phyloP scores from a whole-genome alignment of 2,797 vertebrate species.

The Streptopelia turtur region DNA sequence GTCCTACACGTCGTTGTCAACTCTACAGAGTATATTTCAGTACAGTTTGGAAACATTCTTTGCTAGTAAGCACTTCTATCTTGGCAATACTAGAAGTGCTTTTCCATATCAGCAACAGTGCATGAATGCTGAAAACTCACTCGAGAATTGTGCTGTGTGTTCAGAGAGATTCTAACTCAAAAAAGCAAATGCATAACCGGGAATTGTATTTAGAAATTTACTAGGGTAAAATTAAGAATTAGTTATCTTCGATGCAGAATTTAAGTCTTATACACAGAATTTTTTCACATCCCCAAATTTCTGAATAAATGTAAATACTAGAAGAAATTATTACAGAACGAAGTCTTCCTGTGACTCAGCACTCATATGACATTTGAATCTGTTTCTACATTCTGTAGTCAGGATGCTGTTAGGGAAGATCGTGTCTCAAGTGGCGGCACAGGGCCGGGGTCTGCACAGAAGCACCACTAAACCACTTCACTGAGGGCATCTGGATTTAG shows the following conservation, averaged over 20 bases:
- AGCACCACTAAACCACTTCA: fast-evolving
- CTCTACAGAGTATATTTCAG: conserved; percentile 4
- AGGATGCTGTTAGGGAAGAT: not conserved
- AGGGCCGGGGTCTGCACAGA: not conserved
- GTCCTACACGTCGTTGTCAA: not conserved
- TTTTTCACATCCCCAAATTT: not conserved
- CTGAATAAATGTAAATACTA: not conserved
- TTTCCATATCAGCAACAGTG: conserved; percentile 40
- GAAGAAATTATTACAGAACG: not conserved
- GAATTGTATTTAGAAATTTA: not conserved
- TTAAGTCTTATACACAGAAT: not conserved
- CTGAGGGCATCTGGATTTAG: not conserved
- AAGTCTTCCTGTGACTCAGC: not conserved
- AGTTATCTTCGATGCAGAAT: not conserved
- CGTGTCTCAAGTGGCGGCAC: not conserved
- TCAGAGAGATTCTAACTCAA: not conserved
- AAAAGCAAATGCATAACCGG: not conserved
- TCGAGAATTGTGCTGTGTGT: not conserved
- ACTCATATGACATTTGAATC: no score
- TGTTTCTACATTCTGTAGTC: not conserved
- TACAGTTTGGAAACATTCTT: conserved; percentile 19
- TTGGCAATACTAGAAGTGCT: conserved; percentile 23
- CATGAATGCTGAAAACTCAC: conserved; percentile 38
- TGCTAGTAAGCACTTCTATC: conserved; percentile 34
- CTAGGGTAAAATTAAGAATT: not conserved